A percentile compares a stretch with the other conserved stretches of the same genome.
Conservation (phyloP, 2,797 vertebrate genomes). For the Passerculus sandwichensis region DNA sequence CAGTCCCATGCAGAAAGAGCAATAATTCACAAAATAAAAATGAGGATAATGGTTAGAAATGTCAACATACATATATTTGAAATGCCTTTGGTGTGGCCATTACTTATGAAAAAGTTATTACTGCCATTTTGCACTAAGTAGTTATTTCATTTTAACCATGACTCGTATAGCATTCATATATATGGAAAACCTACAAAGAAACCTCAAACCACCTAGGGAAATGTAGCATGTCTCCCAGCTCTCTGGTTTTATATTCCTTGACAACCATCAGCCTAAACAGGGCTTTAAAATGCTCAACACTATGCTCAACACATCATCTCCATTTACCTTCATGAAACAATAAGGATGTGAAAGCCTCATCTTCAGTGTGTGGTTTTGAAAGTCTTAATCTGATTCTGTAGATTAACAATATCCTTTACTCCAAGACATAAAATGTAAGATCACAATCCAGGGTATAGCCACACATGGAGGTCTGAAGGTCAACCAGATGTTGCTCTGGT, state of each 20-base stretch:
- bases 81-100: not conserved
- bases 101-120: slow-evolving; percentile 1
- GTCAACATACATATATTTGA: slow-evolving; percentile 4
- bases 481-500: not conserved
- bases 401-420: not conserved
- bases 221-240: not conserved
- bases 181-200: not conserved
- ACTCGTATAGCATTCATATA: not conserved
- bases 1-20: not conserved
- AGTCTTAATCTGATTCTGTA: not conserved
- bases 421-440: not conserved
- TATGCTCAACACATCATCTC: not conserved
- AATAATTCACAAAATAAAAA: slow-evolving; percentile 51
- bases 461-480: not conserved
- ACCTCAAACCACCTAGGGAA: not conserved
- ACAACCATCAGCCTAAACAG: not conserved
- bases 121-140: not conserved
- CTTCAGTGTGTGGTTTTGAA: not conserved
- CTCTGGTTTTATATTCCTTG: not conserved
- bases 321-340: not conserved
- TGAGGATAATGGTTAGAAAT: not conserved
- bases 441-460: not conserved
- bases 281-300: not conserved
- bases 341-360: not conserved
- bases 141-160: not conserved